Evolutionary conservation across 2,797 vertebrate species (phyloP).

Genomic region (Poecile montanus): DNA sequence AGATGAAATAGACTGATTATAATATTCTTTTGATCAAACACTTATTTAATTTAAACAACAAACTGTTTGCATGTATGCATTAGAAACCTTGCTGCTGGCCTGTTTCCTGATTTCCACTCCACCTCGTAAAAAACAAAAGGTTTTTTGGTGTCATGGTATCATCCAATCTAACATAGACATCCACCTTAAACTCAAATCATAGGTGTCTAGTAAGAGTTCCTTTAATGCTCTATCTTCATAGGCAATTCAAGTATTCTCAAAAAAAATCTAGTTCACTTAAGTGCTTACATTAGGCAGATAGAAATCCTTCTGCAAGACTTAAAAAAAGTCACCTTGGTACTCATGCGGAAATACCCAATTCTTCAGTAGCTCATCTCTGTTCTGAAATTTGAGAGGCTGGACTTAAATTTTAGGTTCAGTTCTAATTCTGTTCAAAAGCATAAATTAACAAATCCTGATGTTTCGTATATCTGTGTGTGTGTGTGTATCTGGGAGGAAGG

Average conservation of each 20-base stretch:
- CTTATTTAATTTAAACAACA: background rate
- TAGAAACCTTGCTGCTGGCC: background rate
- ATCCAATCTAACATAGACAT: background rate
- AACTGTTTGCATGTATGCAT: background rate
- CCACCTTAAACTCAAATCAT: background rate
- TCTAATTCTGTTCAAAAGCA: background rate
- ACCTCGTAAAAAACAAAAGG: background rate
- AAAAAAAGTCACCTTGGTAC: background rate
- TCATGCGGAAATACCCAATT: background rate
- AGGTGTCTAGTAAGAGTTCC: background rate
- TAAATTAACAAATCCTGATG: background rate
- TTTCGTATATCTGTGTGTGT: rapidly evolving
- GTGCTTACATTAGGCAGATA: background rate
- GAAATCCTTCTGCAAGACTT: background rate
- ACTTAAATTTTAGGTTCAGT: background rate
- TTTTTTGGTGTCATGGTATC: background rate
- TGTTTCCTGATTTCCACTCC: background rate
- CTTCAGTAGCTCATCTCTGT: background rate
- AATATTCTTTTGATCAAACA: background rate
- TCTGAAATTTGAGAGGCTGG: background rate
- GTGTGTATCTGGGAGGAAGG: background rate
- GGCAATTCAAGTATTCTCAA: background rate
- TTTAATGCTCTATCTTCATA: background rate
- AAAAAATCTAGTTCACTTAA: background rate
- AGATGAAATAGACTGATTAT: background rate